Evolutionary conservation across 2,888 invertebrate species (phyloP).

Genomic region (Diarsia mendica): DNA sequence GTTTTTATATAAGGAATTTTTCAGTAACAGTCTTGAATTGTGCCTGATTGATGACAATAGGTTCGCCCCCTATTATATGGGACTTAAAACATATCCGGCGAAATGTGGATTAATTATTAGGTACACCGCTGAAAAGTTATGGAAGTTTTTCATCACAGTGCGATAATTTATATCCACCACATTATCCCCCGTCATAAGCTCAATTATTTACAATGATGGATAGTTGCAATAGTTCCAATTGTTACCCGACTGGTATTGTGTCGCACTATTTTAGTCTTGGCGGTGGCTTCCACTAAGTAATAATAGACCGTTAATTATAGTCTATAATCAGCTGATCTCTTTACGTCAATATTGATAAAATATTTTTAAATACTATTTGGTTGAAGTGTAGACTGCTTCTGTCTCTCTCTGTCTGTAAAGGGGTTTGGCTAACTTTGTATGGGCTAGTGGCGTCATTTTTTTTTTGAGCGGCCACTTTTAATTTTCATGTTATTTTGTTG

Average conservation of each 20-base stretch:
- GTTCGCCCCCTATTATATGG: not conserved
- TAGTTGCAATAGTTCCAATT: constrained; percentile 46
- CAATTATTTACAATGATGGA: constrained; percentile 48
- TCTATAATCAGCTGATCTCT: constrained; percentile 55
- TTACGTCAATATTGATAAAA: constrained; percentile 51
- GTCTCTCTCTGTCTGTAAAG: constrained; percentile 22
- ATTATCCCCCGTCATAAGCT: constrained; percentile 20
- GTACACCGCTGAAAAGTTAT: not conserved
- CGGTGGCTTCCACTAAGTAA: constrained; percentile 28
- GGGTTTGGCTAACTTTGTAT: too few relatives aligned
- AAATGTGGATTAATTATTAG: not conserved
- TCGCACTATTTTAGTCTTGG: constrained; percentile 47
- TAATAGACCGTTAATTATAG: constrained; percentile 52
- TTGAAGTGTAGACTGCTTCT: constrained; percentile 12
- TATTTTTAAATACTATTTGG: constrained; percentile 10
- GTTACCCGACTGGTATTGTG: constrained; percentile 17
- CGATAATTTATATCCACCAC: constrained; percentile 5
- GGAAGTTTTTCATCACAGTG: not conserved
- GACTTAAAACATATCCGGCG: not conserved
- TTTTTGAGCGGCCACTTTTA: too few relatives aligned
- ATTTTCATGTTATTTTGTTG: too few relatives aligned
- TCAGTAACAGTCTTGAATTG: not conserved
- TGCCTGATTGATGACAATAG: not conserved
- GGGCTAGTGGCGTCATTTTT: too few relatives aligned
- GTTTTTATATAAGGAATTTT: not conserved